A percentile compares a stretch with the other conserved stretches of the same genome.
phyloP scores from a whole-genome alignment of 2,113 vertebrate genomes.

The Cacatua alba region DNA sequence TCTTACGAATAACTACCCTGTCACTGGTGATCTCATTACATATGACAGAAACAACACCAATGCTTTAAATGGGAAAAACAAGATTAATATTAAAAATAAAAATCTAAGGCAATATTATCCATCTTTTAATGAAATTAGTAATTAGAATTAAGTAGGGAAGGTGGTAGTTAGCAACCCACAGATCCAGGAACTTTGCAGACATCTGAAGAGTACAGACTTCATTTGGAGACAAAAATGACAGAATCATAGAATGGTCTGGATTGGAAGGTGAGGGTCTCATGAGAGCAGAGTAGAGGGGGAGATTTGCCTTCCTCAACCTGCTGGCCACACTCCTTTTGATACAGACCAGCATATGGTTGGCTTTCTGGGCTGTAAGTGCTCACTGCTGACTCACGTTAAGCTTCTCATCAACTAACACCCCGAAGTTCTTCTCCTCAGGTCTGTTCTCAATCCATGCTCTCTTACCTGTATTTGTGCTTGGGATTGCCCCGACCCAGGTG shows the following conservation, averaged over 20 bases:
- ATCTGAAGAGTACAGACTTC: not conserved
- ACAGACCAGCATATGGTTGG: not conserved
- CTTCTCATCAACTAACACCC: not conserved
- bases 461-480: not conserved
- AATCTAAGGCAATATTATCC: not conserved
- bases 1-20: not conserved
- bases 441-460: not conserved
- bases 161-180: not conserved
- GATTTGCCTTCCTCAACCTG: not conserved
- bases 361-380: not conserved
- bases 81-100: not conserved
- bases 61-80: not conserved
- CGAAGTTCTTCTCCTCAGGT: not conserved
- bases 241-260: not conserved
- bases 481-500: not conserved
- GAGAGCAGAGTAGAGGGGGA: not conserved
- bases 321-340: not conserved
- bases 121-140: not conserved
- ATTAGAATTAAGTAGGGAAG: not conserved
- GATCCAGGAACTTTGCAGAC: not conserved
- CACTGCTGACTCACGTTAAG: not conserved
- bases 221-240: not conserved
- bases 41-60: not conserved
- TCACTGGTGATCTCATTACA: not conserved
- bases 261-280: not conserved